Conservation (phyloP, 2,888 invertebrate species). For the Apamea crenata region DNA sequence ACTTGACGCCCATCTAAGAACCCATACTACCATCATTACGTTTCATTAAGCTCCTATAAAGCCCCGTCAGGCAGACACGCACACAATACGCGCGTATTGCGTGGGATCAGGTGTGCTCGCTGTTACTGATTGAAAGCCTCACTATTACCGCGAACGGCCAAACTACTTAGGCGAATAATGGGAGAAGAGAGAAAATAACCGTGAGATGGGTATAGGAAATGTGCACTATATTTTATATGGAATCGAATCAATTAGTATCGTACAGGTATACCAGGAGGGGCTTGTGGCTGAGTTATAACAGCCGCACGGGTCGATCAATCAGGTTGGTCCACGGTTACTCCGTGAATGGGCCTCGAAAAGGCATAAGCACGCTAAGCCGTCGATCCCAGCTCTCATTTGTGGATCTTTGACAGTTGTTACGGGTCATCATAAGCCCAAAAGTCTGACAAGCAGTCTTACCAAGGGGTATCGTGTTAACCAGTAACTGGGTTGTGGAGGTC, state of each 20-base stretch:
- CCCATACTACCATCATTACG: constrained; percentile 49
- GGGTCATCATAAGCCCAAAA: too few relatives aligned
- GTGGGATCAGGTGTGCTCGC: constrained; percentile 47
- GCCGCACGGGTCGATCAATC: too few relatives aligned
- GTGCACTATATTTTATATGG: neutral
- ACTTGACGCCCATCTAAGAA: constrained; percentile 14
- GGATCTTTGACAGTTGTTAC: too few relatives aligned
- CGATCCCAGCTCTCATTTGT: too few relatives aligned
- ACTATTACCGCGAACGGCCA: constrained; percentile 34
- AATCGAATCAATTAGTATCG: constrained; percentile 3
- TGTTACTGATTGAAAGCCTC: constrained; percentile 40
- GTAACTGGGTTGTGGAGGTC: neutral
- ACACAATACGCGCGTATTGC: constrained; percentile 22
- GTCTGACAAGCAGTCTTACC: too few relatives aligned
- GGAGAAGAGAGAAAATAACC: constrained; percentile 25
- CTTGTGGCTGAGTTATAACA: neutral
- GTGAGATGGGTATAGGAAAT: neutral
- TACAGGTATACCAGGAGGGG: neutral
- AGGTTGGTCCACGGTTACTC: neutral
- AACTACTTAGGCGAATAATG: constrained; percentile 47
- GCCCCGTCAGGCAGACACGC: constrained; percentile 36
- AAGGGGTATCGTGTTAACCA: neutral
- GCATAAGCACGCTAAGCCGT: neutral
- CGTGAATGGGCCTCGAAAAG: neutral
- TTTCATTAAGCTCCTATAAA: constrained; percentile 55